Conservation (phyloP, 2,888 invertebrate species). For the Operophtera brumata region DNA sequence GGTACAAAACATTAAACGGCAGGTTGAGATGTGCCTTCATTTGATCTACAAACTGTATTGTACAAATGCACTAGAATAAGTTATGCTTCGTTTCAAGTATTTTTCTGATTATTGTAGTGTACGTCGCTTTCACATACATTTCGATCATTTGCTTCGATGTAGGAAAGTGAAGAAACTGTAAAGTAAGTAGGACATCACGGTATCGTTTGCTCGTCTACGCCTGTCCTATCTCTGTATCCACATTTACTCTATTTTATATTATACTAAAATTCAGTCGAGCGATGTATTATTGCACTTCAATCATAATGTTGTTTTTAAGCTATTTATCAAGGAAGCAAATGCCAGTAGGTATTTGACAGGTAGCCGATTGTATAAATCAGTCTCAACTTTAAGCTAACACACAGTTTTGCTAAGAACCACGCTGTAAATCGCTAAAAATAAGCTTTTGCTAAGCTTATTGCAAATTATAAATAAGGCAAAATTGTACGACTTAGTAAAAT, state of each 20-base stretch:
- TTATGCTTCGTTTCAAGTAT: constrained; percentile 41
- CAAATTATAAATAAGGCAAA: constrained; percentile 27
- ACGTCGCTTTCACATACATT: constrained; percentile 48
- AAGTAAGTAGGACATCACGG: constrained; percentile 18
- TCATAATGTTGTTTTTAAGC: constrained; percentile 7
- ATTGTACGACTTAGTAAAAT: constrained; percentile 2
- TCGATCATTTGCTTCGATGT: constrained; percentile 11
- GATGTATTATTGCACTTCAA: constrained; percentile 7
- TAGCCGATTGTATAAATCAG: constrained; percentile 14
- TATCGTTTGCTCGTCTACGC: constrained; percentile 24
- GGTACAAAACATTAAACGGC: constrained; percentile 64
- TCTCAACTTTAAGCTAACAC: constrained; percentile 28
- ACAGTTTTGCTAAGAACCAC: constrained; percentile 44
- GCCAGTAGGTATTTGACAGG: constrained; percentile 25
- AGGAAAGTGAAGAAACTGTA: constrained; percentile 18
- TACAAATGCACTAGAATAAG: constrained; percentile 47
- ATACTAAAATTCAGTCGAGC: constrained; percentile 4
- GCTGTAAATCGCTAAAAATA: constrained; percentile 49
- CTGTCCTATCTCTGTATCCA: constrained; percentile 1
- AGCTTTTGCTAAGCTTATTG: constrained; percentile 54
- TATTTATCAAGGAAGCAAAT: constrained; percentile 18
- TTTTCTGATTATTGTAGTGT: constrained; percentile 34
- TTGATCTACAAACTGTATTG: constrained; percentile 49
- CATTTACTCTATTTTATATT: not conserved
- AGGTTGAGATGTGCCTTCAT: constrained; percentile 61